Evolutionary conservation across 2,797 vertebrate genomes (phyloP).

Genomic region (Hydrocynus forskahlii): DNA sequence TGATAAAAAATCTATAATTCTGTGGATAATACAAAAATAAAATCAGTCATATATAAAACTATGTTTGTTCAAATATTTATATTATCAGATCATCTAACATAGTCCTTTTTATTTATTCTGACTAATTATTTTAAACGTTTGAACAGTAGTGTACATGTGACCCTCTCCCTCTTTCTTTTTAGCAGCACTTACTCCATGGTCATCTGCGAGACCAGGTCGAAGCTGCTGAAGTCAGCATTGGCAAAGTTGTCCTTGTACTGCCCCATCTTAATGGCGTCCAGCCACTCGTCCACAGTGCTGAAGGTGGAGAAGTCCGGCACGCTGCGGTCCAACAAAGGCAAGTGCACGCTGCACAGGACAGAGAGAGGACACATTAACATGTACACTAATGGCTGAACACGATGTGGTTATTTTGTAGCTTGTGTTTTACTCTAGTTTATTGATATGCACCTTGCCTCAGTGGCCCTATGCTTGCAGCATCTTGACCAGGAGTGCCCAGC

Average conservation of each 20-base stretch:
- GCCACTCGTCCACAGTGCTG: constrained; percentile 96
- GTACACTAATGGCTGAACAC: not conserved
- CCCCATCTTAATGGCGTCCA: constrained; percentile 99
- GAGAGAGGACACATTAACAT: not conserved
- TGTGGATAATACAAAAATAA: too few species aligned
- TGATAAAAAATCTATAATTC: too few species aligned
- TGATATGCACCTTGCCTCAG: too few species aligned
- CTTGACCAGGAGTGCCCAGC: too few species aligned
- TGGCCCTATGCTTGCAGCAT: too few species aligned
- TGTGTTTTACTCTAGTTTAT: too few species aligned
- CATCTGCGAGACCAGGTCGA: constrained; percentile 98
- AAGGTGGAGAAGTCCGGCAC: constrained; percentile 97
- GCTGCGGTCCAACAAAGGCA: constrained; percentile 95
- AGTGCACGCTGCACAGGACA: constrained; percentile 84
- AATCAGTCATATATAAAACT: too few species aligned
- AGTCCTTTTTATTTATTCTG: too few species aligned
- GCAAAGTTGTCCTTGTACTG: constrained; percentile 98
- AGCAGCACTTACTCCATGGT: constrained; percentile 93
- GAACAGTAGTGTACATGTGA: not conserved
- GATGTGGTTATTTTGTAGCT: too few species aligned
- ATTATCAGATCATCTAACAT: too few species aligned
- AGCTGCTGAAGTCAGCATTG: constrained; percentile 89
- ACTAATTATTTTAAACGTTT: too few species aligned
- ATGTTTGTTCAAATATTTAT: too few species aligned
- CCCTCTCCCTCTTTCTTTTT: not conserved